Evolutionary conservation across 2,888 invertebrate genomes (phyloP).

Genomic region (Cheilosia soror): DNA sequence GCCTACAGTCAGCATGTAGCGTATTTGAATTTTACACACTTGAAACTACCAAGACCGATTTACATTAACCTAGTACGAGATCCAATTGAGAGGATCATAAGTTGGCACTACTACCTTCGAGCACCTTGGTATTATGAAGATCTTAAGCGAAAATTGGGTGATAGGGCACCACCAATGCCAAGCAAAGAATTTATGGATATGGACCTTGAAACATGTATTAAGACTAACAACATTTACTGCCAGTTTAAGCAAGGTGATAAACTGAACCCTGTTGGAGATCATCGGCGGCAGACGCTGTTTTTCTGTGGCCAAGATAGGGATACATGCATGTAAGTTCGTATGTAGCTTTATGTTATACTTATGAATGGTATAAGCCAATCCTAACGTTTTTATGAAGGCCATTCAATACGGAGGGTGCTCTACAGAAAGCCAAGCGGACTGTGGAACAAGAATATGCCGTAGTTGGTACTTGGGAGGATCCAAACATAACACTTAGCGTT

Average conservation of each 20-base stretch:
- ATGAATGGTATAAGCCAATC: background rate
- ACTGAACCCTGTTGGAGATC: slow-evolving; percentile 92
- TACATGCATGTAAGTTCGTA: slow-evolving; percentile 89
- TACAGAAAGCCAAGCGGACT: slow-evolving; percentile 92
- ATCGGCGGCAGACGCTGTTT: slow-evolving; percentile 93
- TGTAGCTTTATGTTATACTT: background rate
- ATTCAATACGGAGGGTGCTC: slow-evolving; percentile 91
- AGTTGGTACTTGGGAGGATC: slow-evolving; percentile 94
- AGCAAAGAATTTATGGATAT: slow-evolving; percentile 89
- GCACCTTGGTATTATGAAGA: slow-evolving; percentile 94
- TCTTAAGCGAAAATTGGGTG: slow-evolving; percentile 86
- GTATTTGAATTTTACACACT: slow-evolving; percentile 93
- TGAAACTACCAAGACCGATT: slow-evolving; percentile 91
- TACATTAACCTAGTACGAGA: slow-evolving; percentile 95
- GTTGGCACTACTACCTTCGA: slow-evolving; percentile 95
- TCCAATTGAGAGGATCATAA: slow-evolving; percentile 94
- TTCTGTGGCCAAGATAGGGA: slow-evolving; percentile 93
- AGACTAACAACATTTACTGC: slow-evolving; percentile 91
- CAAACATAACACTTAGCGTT: slow-evolving; percentile 92
- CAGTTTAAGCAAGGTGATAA: slow-evolving; percentile 91
- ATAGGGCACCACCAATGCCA: slow-evolving; percentile 78
- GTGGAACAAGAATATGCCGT: slow-evolving; percentile 95
- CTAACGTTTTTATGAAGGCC: slow-evolving; percentile 86
- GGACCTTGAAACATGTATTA: slow-evolving; percentile 94
- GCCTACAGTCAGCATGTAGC: slow-evolving; percentile 95